phyloP scores from a whole-genome alignment of 2,113 vertebrate genomes.

The Conger conger region DNA sequence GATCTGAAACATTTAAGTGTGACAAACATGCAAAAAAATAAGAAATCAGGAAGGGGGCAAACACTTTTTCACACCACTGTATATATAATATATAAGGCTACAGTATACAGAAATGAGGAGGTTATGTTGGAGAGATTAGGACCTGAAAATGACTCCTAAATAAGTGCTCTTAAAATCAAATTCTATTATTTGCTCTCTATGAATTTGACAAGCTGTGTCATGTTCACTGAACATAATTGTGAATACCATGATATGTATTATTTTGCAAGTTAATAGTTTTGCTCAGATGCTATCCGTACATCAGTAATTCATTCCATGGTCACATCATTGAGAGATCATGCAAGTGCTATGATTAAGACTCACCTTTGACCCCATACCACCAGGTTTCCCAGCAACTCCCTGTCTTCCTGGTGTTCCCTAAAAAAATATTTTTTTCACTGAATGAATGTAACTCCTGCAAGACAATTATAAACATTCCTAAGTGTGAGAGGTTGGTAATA shows the following conservation, averaged over 20 bases:
- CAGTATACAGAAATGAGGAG: neutral
- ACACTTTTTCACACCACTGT: too few relatives aligned
- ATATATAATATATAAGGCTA: too few relatives aligned
- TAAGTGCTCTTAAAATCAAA: neutral
- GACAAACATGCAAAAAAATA: too few relatives aligned
- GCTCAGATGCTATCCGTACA: neutral
- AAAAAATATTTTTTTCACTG: neutral
- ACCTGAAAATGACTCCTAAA: neutral
- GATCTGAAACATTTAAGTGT: too few relatives aligned
- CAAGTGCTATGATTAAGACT: neutral
- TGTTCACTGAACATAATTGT: neutral
- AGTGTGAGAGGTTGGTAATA: neutral
- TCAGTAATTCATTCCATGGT: neutral
- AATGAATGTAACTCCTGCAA: too few relatives aligned
- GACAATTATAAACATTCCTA: neutral
- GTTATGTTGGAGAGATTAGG: neutral
- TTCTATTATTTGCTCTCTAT: neutral
- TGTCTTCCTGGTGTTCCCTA: conserved; percentile 24
- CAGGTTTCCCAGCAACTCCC: conserved; percentile 25
- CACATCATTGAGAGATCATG: neutral
- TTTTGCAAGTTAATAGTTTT: neutral
- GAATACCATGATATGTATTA: neutral
- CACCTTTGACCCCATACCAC: conserved; percentile 20
- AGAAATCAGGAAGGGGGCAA: too few relatives aligned
- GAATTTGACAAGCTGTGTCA: neutral